Evolutionary conservation across 2,888 invertebrate species (phyloP).

Genomic region (Parnassius glacialis): DNA sequence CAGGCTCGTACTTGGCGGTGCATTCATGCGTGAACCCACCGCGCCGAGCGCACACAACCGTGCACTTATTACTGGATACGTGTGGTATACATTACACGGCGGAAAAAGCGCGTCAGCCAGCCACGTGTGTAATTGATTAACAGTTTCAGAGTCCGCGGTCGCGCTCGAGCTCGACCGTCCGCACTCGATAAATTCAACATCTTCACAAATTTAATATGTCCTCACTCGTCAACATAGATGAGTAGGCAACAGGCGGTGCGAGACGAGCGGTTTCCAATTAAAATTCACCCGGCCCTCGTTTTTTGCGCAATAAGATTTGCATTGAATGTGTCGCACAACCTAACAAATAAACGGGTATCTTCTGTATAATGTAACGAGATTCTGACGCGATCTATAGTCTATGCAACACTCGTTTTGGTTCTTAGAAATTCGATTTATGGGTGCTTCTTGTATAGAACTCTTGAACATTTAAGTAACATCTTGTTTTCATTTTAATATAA

Average conservation of each 20-base stretch:
- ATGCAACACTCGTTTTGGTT: conserved; percentile 1
- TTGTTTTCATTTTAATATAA: background rate
- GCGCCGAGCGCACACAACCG: conserved; percentile 42
- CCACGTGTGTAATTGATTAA: conserved; percentile 76
- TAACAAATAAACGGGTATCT: conserved; percentile 7
- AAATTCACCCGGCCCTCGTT: conserved; percentile 30
- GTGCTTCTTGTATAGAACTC: background rate
- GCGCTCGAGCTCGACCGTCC: conserved; percentile 39
- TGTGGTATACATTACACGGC: conserved; percentile 72
- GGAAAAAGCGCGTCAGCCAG: conserved; percentile 68
- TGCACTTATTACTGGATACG: conserved; percentile 55
- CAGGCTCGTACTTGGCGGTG: conserved; percentile 59
- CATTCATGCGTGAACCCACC: conserved; percentile 68
- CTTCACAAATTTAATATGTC: conserved; percentile 48
- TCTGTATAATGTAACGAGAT: conserved; percentile 16
- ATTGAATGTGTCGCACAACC: conserved; percentile 35
- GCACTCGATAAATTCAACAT: conserved; percentile 41
- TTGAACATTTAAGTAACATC: no score
- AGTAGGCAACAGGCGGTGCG: conserved; percentile 38
- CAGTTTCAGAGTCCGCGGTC: conserved; percentile 64
- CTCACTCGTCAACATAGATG: conserved; percentile 29
- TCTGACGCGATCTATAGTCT: conserved; percentile 1
- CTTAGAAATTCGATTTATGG: background rate
- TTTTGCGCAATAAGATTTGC: conserved; percentile 51
- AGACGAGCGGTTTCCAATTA: conserved; percentile 36